A percentile compares a stretch with the other conserved stretches of the same genome.
Evolutionary conservation across 2,797 vertebrate species (phyloP).

Genomic region (Periparus ater): DNA sequence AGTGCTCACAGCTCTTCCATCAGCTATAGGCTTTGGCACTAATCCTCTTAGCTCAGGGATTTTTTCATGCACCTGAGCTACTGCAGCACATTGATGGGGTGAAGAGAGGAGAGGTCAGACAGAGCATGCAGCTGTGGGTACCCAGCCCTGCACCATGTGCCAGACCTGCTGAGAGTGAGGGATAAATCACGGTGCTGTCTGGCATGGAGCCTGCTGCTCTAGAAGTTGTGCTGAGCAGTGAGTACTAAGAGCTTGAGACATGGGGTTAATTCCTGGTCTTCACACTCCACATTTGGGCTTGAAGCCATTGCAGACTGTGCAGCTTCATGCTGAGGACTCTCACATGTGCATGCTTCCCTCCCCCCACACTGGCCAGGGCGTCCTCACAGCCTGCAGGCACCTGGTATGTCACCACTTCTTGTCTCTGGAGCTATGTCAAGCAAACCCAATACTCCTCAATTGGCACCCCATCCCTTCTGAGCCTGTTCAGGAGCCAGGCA

Average conservation of each 20-base stretch:
- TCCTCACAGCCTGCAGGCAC: not conserved
- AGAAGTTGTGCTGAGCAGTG: not conserved
- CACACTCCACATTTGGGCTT: not conserved
- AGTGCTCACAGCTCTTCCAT: not conserved
- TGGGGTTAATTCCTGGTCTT: not conserved
- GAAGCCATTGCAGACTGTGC: not conserved
- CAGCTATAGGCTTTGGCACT: not conserved
- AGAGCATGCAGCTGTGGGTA: not conserved
- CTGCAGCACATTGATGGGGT: accelerated
- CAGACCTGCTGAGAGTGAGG: not conserved
- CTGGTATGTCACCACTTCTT: accelerated
- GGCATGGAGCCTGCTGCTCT: not conserved
- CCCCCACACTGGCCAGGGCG: accelerated
- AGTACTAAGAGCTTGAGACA: not conserved
- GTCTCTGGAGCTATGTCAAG: not conserved
- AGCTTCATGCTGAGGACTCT: not conserved
- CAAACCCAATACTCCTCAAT: not conserved
- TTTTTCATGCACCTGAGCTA: not conserved
- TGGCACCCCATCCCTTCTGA: not conserved
- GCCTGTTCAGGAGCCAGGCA: not conserved
- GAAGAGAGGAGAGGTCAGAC: not conserved
- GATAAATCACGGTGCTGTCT: not conserved
- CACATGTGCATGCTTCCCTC: not conserved
- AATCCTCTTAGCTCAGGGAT: not conserved
- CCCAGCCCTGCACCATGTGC: not conserved